phyloP scores from a whole-genome alignment of 2,113 vertebrate species.

The Camarhynchus parvulus region DNA sequence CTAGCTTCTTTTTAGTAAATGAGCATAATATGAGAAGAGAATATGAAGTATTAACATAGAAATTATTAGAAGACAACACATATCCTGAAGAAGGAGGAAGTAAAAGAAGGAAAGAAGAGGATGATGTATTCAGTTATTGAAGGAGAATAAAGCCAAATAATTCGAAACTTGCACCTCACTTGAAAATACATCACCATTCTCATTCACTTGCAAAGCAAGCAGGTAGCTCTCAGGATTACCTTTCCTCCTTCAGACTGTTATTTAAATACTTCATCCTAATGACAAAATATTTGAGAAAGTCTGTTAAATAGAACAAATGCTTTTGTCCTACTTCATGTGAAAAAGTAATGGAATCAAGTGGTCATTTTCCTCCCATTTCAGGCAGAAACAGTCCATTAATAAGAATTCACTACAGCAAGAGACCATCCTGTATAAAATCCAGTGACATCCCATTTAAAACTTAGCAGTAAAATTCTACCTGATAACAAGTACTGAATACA shows the following conservation, averaged over 20 bases:
- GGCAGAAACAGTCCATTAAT: constrained; percentile 2
- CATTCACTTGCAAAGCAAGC: not conserved
- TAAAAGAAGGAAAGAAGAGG: not conserved
- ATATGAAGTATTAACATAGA: not conserved
- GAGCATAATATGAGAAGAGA: not conserved
- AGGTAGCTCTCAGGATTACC: not conserved
- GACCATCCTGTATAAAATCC: not conserved
- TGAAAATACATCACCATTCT: not conserved
- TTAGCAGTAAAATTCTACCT: not conserved
- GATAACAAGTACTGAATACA: not conserved
- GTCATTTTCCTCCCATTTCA: not conserved
- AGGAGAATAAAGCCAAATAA: not conserved
- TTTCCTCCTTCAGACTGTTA: not conserved
- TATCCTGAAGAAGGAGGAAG: not conserved
- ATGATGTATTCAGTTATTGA: not conserved
- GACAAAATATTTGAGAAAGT: not conserved
- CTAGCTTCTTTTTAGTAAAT: not conserved
- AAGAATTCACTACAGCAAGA: not conserved
- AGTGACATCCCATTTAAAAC: not conserved
- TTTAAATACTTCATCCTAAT: not conserved
- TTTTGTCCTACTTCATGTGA: not conserved
- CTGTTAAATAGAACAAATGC: not conserved
- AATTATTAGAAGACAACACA: not conserved
- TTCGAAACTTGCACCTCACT: not conserved
- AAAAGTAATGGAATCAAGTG: not conserved